Evolutionary conservation across 2,113 vertebrate species (phyloP).

Genomic region (Chaenogobius annularis): DNA sequence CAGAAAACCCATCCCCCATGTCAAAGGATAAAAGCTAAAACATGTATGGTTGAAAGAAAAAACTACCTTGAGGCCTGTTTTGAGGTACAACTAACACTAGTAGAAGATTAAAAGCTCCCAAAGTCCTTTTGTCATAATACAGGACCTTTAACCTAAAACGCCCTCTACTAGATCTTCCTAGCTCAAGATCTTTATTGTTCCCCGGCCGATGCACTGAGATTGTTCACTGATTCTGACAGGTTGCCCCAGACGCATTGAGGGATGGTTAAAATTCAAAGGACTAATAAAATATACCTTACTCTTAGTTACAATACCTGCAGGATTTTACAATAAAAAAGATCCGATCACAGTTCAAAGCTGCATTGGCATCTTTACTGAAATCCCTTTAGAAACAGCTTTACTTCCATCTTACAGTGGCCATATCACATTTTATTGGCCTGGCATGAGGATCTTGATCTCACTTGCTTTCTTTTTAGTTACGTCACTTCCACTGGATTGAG

Average conservation of each 20-base stretch:
- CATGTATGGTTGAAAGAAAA: too few relatives aligned
- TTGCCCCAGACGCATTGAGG: background rate
- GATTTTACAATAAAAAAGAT: background rate
- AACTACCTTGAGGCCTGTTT: too few relatives aligned
- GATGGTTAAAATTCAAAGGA: background rate
- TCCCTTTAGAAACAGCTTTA: conserved; percentile 24
- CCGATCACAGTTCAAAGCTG: background rate
- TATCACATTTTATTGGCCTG: conserved; percentile 49
- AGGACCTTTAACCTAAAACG: too few relatives aligned
- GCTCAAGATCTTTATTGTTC: background rate
- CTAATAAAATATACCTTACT: background rate
- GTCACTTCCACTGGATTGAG: conserved; percentile 34
- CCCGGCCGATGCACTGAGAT: background rate
- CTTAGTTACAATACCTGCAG: background rate
- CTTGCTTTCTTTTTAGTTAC: conserved; percentile 41
- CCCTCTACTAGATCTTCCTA: background rate
- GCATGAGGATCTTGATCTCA: conserved; percentile 17
- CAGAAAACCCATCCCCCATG: too few relatives aligned
- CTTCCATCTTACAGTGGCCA: conserved; percentile 28
- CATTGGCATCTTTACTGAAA: conserved; percentile 23
- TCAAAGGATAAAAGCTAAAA: too few relatives aligned
- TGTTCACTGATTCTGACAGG: background rate
- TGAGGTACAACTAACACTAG: too few relatives aligned
- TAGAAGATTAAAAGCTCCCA: too few relatives aligned
- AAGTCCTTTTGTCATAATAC: too few relatives aligned